phyloP scores from a whole-genome alignment of 2,888 invertebrate genomes.

The Epirrita christyi region DNA sequence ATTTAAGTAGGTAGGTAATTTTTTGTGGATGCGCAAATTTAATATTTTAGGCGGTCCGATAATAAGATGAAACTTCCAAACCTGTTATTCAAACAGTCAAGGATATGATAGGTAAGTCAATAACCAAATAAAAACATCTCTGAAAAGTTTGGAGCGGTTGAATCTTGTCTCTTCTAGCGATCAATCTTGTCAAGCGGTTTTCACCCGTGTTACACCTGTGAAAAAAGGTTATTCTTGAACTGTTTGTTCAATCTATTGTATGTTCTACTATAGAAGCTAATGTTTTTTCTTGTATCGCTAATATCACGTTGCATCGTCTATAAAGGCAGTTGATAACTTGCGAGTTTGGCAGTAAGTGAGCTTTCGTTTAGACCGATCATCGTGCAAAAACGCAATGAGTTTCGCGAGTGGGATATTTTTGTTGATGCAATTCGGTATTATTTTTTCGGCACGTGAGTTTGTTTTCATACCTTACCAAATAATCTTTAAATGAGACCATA shows the following conservation, averaged over 20 bases:
- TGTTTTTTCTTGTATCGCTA: constrained; percentile 13
- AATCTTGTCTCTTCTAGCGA: no score
- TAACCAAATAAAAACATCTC: no score
- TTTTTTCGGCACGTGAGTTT: constrained; percentile 54
- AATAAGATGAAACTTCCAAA: no score
- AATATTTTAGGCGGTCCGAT: no score
- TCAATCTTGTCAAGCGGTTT: no score
- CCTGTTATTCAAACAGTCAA: no score
- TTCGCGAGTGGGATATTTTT: constrained; percentile 42
- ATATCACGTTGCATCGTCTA: constrained; percentile 18
- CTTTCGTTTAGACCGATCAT: constrained; percentile 45
- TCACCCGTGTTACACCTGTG: neutral
- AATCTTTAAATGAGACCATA: no score
- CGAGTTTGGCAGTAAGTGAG: constrained; percentile 41
- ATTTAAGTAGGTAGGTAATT: no score
- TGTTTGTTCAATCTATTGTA: constrained; percentile 8
- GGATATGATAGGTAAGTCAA: no score
- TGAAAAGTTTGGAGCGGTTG: no score
- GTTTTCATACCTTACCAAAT: constrained; percentile 1
- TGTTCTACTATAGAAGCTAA: constrained; percentile 3
- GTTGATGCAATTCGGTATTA: constrained; percentile 43
- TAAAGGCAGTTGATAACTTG: constrained; percentile 21
- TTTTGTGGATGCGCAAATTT: no score
- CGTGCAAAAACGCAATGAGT: constrained; percentile 46
- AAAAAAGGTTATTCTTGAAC: neutral